Conservation (phyloP, 2,113 vertebrate genomes). For the Regulus satrapa region DNA sequence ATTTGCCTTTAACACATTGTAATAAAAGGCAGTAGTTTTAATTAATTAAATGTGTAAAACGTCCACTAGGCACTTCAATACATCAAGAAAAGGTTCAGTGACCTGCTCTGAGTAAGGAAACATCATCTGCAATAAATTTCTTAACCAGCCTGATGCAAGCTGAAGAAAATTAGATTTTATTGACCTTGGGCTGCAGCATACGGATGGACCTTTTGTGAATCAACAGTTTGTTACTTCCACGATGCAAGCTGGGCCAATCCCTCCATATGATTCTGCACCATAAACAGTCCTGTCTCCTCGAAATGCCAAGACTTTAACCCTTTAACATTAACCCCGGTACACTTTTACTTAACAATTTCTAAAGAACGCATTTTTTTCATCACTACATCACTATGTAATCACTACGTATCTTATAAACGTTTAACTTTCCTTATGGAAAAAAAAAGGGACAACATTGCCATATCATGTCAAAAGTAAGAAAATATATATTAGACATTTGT, state of each 20-base stretch:
- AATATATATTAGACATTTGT: background rate
- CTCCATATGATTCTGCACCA: background rate
- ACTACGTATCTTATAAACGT: background rate
- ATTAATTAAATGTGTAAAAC: background rate
- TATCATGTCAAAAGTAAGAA: background rate
- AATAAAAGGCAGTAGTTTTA: background rate
- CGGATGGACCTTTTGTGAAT: background rate
- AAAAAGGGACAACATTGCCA: background rate
- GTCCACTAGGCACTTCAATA: background rate
- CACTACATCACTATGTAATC: too few relatives aligned
- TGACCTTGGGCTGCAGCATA: background rate
- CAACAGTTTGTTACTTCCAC: background rate
- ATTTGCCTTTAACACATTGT: background rate
- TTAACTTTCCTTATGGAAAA: background rate
- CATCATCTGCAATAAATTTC: background rate
- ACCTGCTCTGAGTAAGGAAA: slow-evolving; percentile 5
- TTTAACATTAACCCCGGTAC: background rate
- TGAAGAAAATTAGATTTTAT: slow-evolving; percentile 36
- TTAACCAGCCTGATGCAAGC: background rate
- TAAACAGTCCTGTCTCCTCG: background rate
- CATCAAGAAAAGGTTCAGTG: background rate
- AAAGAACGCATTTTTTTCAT: too few relatives aligned
- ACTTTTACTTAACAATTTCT: background rate
- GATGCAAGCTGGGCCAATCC: background rate
- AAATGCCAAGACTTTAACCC: background rate